Evolutionary conservation across 2,797 vertebrate species (phyloP).

Genomic region (Alcedo quadribrachys): DNA sequence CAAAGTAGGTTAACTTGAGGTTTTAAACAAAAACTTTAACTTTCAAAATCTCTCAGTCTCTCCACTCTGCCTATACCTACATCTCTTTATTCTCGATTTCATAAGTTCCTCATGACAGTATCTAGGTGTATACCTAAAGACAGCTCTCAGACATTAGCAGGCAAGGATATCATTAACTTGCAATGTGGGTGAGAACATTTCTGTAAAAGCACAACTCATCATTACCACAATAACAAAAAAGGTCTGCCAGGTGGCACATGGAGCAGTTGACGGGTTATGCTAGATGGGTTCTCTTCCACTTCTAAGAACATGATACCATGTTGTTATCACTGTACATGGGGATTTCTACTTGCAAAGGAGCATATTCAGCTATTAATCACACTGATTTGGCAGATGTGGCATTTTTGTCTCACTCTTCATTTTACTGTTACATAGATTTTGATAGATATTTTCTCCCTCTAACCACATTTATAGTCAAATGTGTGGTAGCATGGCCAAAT

Average conservation of each 20-base stretch:
- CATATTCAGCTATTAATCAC: neutral
- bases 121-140: constrained; percentile 25
- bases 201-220: neutral
- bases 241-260: neutral
- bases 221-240: constrained; percentile 20
- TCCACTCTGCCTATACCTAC: neutral
- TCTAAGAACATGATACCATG: neutral
- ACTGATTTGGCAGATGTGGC: neutral
- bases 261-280: neutral
- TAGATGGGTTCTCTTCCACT: neutral
- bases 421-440: neutral
- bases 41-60: constrained; percentile 11
- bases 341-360: neutral
- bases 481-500: neutral
- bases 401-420: neutral
- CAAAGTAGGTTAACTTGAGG: constrained; percentile 8
- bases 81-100: neutral
- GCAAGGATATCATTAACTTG: constrained; percentile 2
- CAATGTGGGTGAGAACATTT: neutral
- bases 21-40: constrained; percentile 18
- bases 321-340: neutral
- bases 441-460: neutral
- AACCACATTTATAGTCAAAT: neutral
- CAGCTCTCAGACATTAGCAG: neutral
- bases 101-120: neutral